A percentile compares a stretch with the other conserved stretches of the same genome.
Conservation (phyloP, 2,797 vertebrate genomes). For the Carduelis carduelis region DNA sequence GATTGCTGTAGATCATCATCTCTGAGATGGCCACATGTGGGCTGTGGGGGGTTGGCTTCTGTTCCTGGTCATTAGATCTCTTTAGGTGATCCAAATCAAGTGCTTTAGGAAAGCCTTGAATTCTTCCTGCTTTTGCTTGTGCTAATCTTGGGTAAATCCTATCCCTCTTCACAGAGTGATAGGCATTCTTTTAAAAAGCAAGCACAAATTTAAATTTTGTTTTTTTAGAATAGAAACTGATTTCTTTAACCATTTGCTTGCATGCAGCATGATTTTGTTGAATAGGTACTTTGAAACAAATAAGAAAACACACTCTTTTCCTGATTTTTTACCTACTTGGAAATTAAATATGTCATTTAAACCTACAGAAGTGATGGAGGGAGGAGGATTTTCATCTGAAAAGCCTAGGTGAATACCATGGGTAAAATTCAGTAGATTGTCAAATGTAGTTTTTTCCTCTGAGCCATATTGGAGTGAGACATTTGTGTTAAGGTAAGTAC, state of each 20-base stretch:
- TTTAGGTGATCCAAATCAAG: not conserved
- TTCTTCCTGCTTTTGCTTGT: not conserved
- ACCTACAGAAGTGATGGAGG: not conserved
- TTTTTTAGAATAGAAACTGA: not conserved
- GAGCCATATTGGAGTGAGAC: not conserved
- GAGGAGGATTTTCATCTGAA: not conserved
- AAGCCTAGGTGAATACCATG: not conserved
- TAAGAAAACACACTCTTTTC: not conserved
- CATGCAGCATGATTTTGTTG: not conserved
- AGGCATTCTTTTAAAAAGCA: not conserved
- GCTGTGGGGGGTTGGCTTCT: not conserved
- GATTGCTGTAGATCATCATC: not conserved
- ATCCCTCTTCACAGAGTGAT: not conserved
- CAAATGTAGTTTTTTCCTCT: not conserved
- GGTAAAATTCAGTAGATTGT: not conserved
- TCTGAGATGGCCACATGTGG: fast-evolving
- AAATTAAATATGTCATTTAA: not conserved
- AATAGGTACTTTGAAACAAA: not conserved
- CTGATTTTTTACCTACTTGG: not conserved
- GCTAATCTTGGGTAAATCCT: not conserved
- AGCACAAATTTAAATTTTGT: not conserved
- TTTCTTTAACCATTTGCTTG: not conserved
- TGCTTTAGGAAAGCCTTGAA: not conserved
- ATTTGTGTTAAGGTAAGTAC: not conserved
- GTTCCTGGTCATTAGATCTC: not conserved